phyloP scores from a whole-genome alignment of 2,888 invertebrate species.

The Eurois occulta region DNA sequence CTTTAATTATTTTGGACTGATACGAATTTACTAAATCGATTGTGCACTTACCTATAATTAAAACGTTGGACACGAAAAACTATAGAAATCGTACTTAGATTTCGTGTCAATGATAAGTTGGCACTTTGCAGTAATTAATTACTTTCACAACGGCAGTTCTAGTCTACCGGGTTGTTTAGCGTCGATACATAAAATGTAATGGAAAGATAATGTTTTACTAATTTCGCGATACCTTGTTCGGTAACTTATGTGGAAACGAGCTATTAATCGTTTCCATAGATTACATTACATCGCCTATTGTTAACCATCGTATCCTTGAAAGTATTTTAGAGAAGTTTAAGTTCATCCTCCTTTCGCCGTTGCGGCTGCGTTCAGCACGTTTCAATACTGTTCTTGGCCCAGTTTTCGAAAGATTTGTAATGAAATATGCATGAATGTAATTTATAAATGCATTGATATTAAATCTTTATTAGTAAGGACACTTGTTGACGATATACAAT shows the following conservation, averaged over 20 bases:
- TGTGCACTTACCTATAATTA: slow-evolving; percentile 18
- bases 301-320: slow-evolving; percentile 61
- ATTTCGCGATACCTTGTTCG: slow-evolving; percentile 26
- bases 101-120: slow-evolving; percentile 57
- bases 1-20: slow-evolving; percentile 2
- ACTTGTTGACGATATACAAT: slow-evolving; percentile 9
- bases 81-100: slow-evolving; percentile 53
- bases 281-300: slow-evolving; percentile 49
- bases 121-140: slow-evolving; percentile 53
- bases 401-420: slow-evolving; percentile 67
- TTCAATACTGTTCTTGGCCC: slow-evolving; percentile 78
- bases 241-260: slow-evolving; percentile 33
- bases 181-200: slow-evolving; percentile 36
- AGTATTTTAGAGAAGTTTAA: slow-evolving; percentile 59
- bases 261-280: slow-evolving; percentile 44
- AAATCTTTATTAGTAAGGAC: slow-evolving; percentile 16
- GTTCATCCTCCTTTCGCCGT: slow-evolving; percentile 74
- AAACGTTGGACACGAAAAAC: slow-evolving; percentile 48
- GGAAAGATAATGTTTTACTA: slow-evolving; percentile 31
- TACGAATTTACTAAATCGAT: slow-evolving; percentile 6
- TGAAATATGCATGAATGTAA: slow-evolving; percentile 53
- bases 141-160: slow-evolving; percentile 58
- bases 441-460: slow-evolving; percentile 46
- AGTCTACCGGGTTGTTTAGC: slow-evolving; percentile 55
- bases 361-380: slow-evolving; percentile 47